Base-by-base conservation (phyloP, 2,113 vertebrate species). In the Mesoclemmys tuberculata region DNA sequence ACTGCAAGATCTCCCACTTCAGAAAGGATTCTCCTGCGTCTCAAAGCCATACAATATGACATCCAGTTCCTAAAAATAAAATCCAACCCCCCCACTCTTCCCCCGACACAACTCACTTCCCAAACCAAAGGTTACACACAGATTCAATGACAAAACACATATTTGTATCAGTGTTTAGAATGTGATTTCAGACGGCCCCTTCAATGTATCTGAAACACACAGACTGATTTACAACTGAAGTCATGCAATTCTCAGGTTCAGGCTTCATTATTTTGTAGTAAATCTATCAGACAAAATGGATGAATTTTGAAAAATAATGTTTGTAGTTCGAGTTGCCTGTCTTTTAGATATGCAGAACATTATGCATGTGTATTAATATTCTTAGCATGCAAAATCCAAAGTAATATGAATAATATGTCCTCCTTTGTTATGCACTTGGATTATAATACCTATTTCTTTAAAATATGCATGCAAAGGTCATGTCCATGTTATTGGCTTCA, bases 381-480 rank as follows among this genome's bases (percentile, higher is more conserved):
- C 5, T 88, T 94, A 74, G 10, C 52, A 74, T 86, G 86, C n/a
- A 79, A 88, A 94, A 64, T 80, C 55, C 64, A 88, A 78, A 92
- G 82, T 55, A 95, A 86, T 2, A 86, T 10, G 61, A 94, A 74
- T 84, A 95, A 22, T 8, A 79, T 22, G 38, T 88, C 19, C 10
- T 78, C 22, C 74, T 79, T 51, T 80, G 51, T 80, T 84, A 49
- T 64, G 44, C 49, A 6, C 85, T 81, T 82, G 58, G 51, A 81
- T 4, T 83, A 35, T 16, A 88, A 55, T 18, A 88, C 83, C 31
- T 55, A 27, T 91, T 85, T 91, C 77, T 82, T 93, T 93, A 90
- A 94, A 85, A 91, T 78, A 88, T 0, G 0, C 24, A 46, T 71
- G 51, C 9, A 56, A 68, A 85, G 49, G 46, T 79, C 1, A 1